Base-by-base conservation (phyloP, 2,113 vertebrate species). In the Podarcis cretensis region DNA sequence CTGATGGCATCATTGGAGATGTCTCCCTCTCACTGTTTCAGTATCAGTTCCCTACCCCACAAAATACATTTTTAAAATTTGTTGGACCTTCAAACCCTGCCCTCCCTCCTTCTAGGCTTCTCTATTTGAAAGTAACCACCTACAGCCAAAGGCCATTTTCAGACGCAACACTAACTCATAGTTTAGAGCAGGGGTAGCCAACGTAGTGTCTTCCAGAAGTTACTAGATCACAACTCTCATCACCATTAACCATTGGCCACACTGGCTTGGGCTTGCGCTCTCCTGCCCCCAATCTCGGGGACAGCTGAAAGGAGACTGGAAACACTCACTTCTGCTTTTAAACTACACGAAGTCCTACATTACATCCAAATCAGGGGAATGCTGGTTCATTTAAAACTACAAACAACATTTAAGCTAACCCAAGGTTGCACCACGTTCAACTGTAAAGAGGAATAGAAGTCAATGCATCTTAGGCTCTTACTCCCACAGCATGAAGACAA, bases 21-120 rank as follows among this genome's bases (percentile, higher is more conserved):
- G 4, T 21, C 12, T 23, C 66, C 4, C 68, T 2, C 23, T 2
- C 3, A 35, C 0, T 20, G 0, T 35, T 43, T 81, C 73, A 57
- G 71, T 6, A 30, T 0, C 68, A 74, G 32, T 59, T 83, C 20
- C 48, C 66, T 54, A 83, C 59, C 59, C 59, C 2, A 9, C 48
- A 54, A 32, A 69, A 35, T 2, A 32, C 1, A 32, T 35, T 10
- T n/a, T 57, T 37, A 1, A 0, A 8, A 59, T 40, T 63, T 80
- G 32, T 48, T 48, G n/a, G 0, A 0, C 21, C 10, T 18, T 0
- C 76, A 69, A 37, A 48, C 20, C 0, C 0, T 7, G 80, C 13
- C 0, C 0, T 3, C 82, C 6, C 6, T 76, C 23, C 3, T 48
- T 69, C 12, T 9, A 27, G 12, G 30, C 21, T 74, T 84, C 43